Base-by-base conservation (phyloP, 2,888 invertebrate species). In the Acronicta alni region DNA sequence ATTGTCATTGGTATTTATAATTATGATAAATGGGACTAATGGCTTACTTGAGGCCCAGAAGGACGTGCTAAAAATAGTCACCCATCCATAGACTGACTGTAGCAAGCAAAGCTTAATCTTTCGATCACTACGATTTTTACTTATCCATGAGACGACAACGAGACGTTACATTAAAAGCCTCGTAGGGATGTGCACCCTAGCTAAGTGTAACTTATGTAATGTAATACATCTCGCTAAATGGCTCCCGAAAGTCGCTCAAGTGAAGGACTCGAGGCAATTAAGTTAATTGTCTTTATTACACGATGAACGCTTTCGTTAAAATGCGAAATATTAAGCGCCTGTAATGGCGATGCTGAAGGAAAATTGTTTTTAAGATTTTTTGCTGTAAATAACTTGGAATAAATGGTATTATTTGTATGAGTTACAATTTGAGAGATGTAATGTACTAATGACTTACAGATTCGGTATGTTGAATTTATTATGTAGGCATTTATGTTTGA, bases 281-380 rank as follows among this genome's bases (percentile, higher is more conserved):
- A 75, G 66, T 77, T 87, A 89, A 90, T 90, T 88, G 86, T 84
- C 84, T 85, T 86, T 85, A 88, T 87, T 86, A 86, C 83, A 81
- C 81, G 81, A 82, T 82, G 83, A 86, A 76, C 80, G 85, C 82
- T 84, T 83, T 82, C 81, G 85, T 86, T 83, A 86, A 82, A 84
- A 83, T 82, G 84, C 76, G 77, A 83, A 83, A 83, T 84, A 82
- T 83, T 77, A 79, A 69, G 55, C 62, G 63, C 39, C 45, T 32
- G 45, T 67, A 76, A 81, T 77, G 74, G 75, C 65, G 64, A 71
- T 35, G 53, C 35, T 58, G 41, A 16, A 35, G 39, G 12, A 47
- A 42, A 66, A 75, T 55, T 66, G 63, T 57, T 59, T 63, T 59
- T 38, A 44, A 35, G 45, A 48, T 47, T 62, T 62, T 69, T 43